A percentile compares a stretch with the other conserved stretches of the same genome.
Conservation (phyloP, 2,113 vertebrate species). For the Pithys albifrons region DNA sequence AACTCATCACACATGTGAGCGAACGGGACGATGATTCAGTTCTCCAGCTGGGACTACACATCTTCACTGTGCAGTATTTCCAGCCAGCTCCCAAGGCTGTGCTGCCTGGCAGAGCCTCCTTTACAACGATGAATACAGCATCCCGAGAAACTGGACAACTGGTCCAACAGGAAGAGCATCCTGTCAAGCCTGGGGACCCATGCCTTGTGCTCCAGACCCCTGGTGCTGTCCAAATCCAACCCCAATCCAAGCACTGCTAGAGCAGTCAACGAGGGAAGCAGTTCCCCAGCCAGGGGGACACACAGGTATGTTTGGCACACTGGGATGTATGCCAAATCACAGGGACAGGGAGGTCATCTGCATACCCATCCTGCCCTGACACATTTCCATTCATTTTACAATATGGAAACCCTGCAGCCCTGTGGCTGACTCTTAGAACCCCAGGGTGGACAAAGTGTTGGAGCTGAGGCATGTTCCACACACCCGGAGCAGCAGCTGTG, state of each 20-base stretch:
- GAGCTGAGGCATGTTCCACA: not conserved
- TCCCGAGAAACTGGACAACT: not conserved
- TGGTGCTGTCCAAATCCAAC: not conserved
- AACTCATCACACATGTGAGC: not conserved
- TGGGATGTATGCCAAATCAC: not conserved
- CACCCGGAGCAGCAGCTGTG: rapidly evolving
- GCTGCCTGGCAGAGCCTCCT: not conserved
- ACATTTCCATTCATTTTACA: not conserved
- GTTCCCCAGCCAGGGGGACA: not conserved
- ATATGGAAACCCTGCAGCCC: not conserved
- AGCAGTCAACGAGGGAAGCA: not conserved
- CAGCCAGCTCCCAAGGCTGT: not conserved
- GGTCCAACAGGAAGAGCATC: not conserved
- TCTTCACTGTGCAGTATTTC: not conserved
- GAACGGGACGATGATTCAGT: not conserved
- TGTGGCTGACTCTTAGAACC: not conserved
- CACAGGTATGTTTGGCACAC: not conserved
- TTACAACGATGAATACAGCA: not conserved
- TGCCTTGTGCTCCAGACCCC: not conserved
- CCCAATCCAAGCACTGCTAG: not conserved
- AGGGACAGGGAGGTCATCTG: not conserved
- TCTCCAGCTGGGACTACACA: not conserved
- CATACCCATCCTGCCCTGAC: not conserved
- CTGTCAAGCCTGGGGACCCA: not conserved
- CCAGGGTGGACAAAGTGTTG: not conserved